phyloP scores from a whole-genome alignment of 1,140 invertebrate species.

The Drosophila micromelanica region DNA sequence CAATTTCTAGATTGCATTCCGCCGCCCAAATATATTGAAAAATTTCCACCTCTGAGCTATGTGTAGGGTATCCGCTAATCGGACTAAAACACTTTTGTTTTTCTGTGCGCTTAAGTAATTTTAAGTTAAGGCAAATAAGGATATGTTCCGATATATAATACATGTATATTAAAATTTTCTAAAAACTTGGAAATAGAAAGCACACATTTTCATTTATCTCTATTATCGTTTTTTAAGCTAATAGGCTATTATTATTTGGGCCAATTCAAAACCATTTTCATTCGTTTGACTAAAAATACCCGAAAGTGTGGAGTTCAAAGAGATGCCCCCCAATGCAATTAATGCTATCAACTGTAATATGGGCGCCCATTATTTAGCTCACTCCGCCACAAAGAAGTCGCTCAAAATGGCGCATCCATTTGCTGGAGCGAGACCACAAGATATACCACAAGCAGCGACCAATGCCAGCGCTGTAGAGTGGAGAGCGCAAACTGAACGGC shows the following conservation, averaged over 20 bases:
- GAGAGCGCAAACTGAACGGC: slow-evolving; percentile 17
- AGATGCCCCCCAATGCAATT: slow-evolving; percentile 47
- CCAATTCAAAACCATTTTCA: slow-evolving; percentile 53
- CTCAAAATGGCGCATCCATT: slow-evolving; percentile 62
- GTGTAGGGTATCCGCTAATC: too few species aligned
- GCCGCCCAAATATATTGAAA: too few species aligned
- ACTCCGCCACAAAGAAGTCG: slow-evolving; percentile 19
- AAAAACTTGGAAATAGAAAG: too few species aligned
- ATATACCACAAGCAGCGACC: slow-evolving; percentile 35
- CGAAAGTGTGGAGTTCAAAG: slow-evolving; percentile 48
- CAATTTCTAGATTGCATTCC: too few species aligned
- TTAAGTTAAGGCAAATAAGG: too few species aligned
- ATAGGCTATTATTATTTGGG: slow-evolving; percentile 47
- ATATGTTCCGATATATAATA: too few species aligned
- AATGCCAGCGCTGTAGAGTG: slow-evolving; percentile 48
- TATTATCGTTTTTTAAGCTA: slow-evolving; percentile 28
- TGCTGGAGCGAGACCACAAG: slow-evolving; percentile 49
- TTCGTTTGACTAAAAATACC: slow-evolving; percentile 50
- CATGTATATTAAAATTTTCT: too few species aligned
- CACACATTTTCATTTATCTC: not conserved
- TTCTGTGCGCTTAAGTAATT: too few species aligned
- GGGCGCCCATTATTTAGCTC: slow-evolving; percentile 54
- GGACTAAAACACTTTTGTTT: too few species aligned
- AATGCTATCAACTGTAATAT: slow-evolving; percentile 61
- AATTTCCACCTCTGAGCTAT: too few species aligned